These are phyloP conservation scores for Xenopus tropicalis DNA, from an alignment of 2,113 vertebrate species.

Conservation along the genomic window UCB_Xtro_10.0 CM004444.2:30527501-30528000, in stretches of 20 bases:
- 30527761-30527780: neutral
- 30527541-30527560: conserved; percentile 54
- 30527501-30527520: conserved; percentile 55
- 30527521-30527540: conserved; percentile 48
- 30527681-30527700: conserved; percentile 61
- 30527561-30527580: conserved; percentile 68
- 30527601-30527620: conserved; percentile 42
- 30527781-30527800: neutral
- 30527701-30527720: conserved; percentile 35
- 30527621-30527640: conserved; percentile 26
- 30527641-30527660: conserved; percentile 40
- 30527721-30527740: conserved; percentile 13
- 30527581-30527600: conserved; percentile 50
- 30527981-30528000: no score
- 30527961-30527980: no score
- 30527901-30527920: neutral
- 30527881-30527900: neutral
- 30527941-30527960: neutral
- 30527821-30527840: neutral
- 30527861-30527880: no score
- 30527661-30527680: conserved; percentile 52
- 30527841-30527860: neutral
- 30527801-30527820: neutral
- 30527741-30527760: neutral
- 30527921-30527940: neutral